Evolutionary conservation across 2,797 vertebrate genomes (phyloP), one percentile per base, ranked within the genome.

Genomic region (Xiphophorus birchmanni): DNA sequence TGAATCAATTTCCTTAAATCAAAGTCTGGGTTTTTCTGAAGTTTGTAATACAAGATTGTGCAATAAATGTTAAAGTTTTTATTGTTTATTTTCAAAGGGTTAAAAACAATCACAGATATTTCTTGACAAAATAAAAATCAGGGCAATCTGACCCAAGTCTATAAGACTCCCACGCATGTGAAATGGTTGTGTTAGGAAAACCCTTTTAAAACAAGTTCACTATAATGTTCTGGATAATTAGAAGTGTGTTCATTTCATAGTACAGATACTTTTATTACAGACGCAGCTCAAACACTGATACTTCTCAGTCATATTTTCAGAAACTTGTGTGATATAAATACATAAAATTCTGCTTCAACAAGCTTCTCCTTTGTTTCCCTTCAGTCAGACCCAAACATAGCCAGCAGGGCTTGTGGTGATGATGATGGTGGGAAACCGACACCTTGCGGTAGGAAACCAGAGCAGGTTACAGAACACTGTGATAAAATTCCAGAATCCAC

Each of bases 401-500:
- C 87, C 85, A 80, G 84, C 18, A 79, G 78, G 84, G 82, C 80
- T 83, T 89, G 86, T 86, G 90, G 84, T 84, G 94, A 96, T 94
- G 94, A 94, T 93, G 96, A 94, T 94, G 96, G 93, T 76, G 92
- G 96, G 96, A 97, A 99, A 93, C 93, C 44, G 94, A 99, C 96
- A 96, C 95, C 95, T 96, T 92, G 93, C 87, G 95, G 96, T 94
- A 90, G 96, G 97, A 97, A 99, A 99, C 95, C 95, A 95, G 97
- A 99, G 97, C 97, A 97, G 97, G 98, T 98, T 97, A 98, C 97
- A 96, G 96, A 97, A 98, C 95, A 98, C 98, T 95, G 95, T 94
- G 97, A 98, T 99, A 99, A 98, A 98, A 98, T 98, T 98, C 97
- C 97, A 97, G 95, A 98, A 97, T 97, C 97, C 96, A 90, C 94